These are phyloP conservation scores for Proteles cristata DNA, from an alignment of 2,113 vertebrate species.

Conservation along the genomic window DNA sequence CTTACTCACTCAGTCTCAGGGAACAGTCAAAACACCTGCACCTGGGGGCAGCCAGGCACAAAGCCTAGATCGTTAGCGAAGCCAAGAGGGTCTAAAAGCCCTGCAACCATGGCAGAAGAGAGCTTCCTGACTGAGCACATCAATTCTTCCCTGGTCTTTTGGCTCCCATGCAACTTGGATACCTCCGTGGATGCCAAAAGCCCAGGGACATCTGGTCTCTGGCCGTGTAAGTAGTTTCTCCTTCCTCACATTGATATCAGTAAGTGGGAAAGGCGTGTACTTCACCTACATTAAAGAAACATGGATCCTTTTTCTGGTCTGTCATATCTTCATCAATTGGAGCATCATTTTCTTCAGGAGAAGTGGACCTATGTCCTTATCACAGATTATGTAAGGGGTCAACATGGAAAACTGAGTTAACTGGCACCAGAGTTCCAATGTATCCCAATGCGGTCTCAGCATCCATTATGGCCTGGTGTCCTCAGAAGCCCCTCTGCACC, in stretches of 20 bases:
- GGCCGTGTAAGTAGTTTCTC: accelerated
- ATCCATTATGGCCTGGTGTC: accelerated
- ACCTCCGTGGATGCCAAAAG: too few species aligned
- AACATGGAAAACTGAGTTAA: background rate
- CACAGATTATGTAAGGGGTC: background rate
- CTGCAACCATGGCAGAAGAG: background rate
- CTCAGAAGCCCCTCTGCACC: background rate
- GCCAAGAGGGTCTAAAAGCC: background rate
- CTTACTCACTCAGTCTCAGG: background rate
- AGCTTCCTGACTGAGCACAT: too few species aligned
- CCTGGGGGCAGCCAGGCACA: background rate
- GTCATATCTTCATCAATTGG: accelerated
- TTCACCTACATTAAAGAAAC: background rate
- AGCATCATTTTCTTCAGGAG: background rate
- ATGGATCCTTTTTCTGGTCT: background rate
- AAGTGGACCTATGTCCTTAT: too few species aligned
- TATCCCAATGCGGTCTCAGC: background rate
- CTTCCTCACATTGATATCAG: accelerated
- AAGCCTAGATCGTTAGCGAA: background rate
- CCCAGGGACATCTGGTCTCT: background rate
- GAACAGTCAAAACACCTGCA: background rate
- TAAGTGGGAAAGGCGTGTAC: background rate
- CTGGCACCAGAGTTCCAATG: background rate
- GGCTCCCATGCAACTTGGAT: accelerated
- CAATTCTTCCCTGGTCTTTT: background rate